Conservation (phyloP, 2,113 vertebrate species). For the Mormoops blainvillei region DNA sequence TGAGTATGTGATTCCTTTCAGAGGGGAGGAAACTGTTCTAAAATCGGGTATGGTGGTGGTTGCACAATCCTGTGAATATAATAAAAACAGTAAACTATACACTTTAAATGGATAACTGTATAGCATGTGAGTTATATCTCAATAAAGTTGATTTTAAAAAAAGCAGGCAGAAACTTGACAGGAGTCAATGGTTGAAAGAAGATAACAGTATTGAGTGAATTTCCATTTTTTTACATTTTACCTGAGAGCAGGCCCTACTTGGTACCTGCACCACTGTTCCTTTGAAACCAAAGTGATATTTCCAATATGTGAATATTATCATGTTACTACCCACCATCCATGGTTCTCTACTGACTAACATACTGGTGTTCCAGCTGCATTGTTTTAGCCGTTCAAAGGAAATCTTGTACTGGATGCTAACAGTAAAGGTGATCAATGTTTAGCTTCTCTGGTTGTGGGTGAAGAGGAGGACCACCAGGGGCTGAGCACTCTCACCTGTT, state of each 20-base stretch:
- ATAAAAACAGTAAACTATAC: not conserved
- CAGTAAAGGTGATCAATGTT: not conserved
- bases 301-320: not conserved
- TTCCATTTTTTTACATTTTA: not conserved
- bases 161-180: not conserved
- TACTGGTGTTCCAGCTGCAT: not conserved
- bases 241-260: not conserved
- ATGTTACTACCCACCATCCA: not conserved
- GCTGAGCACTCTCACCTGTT: not conserved
- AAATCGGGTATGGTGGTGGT: not conserved
- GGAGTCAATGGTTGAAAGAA: not conserved
- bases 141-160: not conserved
- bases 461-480: not conserved
- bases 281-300: not conserved
- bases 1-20: not conserved
- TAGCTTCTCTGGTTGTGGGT: not conserved
- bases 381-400: not conserved
- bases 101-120: not conserved
- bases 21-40: not conserved
- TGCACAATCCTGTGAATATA: not conserved
- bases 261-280: not conserved
- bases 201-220: not conserved
- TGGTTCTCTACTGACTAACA: not conserved
- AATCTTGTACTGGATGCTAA: not conserved
- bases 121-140: not conserved